Evolutionary conservation across 2,797 vertebrate genomes (phyloP), one percentile per base, ranked within the genome.

Genomic region (Toxotes lorentzi): DNA sequence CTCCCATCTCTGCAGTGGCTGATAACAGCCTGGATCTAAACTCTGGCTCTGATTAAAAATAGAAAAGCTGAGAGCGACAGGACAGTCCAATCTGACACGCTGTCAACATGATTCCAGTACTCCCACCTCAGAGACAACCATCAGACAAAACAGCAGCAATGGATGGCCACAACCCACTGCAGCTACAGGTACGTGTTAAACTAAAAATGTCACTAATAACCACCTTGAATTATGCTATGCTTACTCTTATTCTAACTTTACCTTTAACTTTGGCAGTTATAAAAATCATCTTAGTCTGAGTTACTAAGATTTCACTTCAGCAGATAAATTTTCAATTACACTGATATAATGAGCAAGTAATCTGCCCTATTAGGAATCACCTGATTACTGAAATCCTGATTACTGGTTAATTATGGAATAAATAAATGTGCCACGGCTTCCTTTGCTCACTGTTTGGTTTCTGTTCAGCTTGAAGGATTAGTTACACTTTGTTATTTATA

Each of bases 71-170:
- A 88, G 82, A 87, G 86, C 63, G 73, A 87, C 81, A 76, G 88
- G 84, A 86, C 76, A 74, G 88, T 90, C 82, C 89, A 90, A 93
- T 94, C 83, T 80, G 91, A 93, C 81, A 90, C 67, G 72, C 90
- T 89, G 91, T 94, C 92, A 92, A 84, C 82, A 84, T 70, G 81
- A 91, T 92, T 91, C 77, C 66, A 79, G 56, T 67, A 6, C 78
- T 85, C 83, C 77, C 73, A 86, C 79, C 41, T 83, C 81, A 61
- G 67, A 75, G 60, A 74, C 76, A 41, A 69, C 69, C 16, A 6
- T 76, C 66, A 77, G 73, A 87, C 62, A 76, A 78, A 77, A 63
- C 60, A 40, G 69, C 79, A 64, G 75, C 72, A 16, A 7, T 13
- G 32, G 66, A 67, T 12, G 47, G 82, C 67, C 50, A 53, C 7